A percentile compares a stretch with the other conserved stretches of the same genome.
These are phyloP conservation scores for Scalopus aquaticus DNA, from an alignment of 2,113 vertebrate genomes.

Conservation along the genomic window DNA sequence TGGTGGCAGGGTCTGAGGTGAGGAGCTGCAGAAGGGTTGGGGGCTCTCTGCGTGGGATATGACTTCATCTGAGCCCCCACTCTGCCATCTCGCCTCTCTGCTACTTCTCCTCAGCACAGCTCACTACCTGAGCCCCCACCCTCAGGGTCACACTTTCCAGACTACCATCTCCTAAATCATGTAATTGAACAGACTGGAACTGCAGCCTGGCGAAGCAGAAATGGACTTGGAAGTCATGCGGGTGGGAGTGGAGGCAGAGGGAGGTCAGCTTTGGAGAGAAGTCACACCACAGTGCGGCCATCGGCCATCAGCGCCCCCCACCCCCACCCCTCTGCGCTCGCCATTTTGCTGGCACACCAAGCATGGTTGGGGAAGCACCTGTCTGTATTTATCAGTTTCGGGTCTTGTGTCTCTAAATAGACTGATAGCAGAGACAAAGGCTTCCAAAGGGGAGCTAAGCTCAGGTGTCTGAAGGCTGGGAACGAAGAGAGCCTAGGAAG, in stretches of 20 bases:
- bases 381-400: not conserved
- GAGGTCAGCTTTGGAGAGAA: not conserved
- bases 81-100: accelerated
- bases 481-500: not conserved
- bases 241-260: not conserved
- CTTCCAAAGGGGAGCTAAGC: not conserved
- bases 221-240: not conserved
- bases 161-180: not conserved
- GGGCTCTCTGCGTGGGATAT: not conserved
- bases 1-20: not conserved
- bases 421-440: not conserved
- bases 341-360: not conserved
- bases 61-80: accelerated
- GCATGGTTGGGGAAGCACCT: not conserved
- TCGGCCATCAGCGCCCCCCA: not conserved
- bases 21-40: not conserved
- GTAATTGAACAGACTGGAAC: not conserved
- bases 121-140: not conserved
- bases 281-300: not conserved
- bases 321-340: not conserved
- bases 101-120: not conserved
- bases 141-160: not conserved
- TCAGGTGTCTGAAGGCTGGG: not conserved
- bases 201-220: not conserved
- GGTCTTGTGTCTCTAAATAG: conserved; percentile 2